Base-by-base conservation (phyloP, 92 coral and sea anemone species). In the Heliopora coerulea region DNA sequence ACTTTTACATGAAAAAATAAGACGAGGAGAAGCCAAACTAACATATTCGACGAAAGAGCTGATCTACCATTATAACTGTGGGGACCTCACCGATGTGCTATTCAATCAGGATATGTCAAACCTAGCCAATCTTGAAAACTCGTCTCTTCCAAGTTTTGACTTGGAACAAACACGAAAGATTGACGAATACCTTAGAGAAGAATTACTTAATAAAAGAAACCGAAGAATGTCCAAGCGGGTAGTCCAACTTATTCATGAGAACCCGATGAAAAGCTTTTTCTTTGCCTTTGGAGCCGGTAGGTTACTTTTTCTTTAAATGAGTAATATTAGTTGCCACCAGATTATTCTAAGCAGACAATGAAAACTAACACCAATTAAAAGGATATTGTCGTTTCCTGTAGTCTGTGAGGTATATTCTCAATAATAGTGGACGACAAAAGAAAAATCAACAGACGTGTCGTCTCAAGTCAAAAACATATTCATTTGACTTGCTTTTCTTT, bases 261-360 rank as follows among this genome's bases (percentile, higher is more conserved):
- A 87, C 29, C 97, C 90, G 12, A 88, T 84, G 57, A 85, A 88
- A 44, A 79, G 85, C 54, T 92, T 90, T 85, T 92, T 92, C 83
- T 92, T 92, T 68, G 97, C 97, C 1, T 92, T 92, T 66, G 97
- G 97, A 28, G 97, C 96, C 60, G 97, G 97, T 92, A 79, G 64
- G 91, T 56, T 6, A 18, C 11, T 12, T 31, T 24, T 15, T 13
- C 39, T n/a, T 11, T 56, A 6, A 12, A 18, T 42, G 10, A 70
- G 30, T 13, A 39, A 14, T 23, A 28, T n/a, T n/a, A n/a, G n/a
- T n/a, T n/a, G n/a, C n/a, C n/a, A n/a, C n/a, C n/a, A n/a, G n/a
- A n/a, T n/a, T n/a, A n/a, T n/a, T n/a, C n/a, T n/a, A n/a, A n/a
- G n/a, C n/a, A n/a, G n/a, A n/a, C n/a, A n/a, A n/a, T n/a, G n/a